Conservation (phyloP, 2,113 vertebrate species). For the Heliornis fulica region DNA sequence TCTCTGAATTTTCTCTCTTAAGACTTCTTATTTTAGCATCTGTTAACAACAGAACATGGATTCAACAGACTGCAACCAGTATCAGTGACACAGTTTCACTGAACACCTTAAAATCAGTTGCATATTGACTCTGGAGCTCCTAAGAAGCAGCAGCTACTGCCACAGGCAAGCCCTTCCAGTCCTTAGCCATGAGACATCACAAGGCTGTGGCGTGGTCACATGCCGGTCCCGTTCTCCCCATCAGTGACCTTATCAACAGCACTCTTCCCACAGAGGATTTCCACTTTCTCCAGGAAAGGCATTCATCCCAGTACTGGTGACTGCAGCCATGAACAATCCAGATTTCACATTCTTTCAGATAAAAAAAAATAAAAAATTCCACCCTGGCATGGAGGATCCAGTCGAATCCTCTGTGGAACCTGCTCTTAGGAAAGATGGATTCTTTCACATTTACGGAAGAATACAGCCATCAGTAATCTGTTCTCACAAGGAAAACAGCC, state of each 20-base stretch:
- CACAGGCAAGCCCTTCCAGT: background rate
- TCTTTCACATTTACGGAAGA: background rate
- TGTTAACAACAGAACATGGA: background rate
- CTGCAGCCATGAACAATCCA: background rate
- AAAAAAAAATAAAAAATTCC: background rate
- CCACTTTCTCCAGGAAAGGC: background rate
- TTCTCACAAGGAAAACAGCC: background rate
- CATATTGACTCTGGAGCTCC: background rate
- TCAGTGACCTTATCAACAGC: background rate
- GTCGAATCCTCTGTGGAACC: background rate
- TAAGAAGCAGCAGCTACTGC: background rate
- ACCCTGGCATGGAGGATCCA: background rate
- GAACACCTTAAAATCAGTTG: background rate
- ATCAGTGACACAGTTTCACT: background rate
- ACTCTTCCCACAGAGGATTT: background rate
- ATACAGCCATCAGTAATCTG: background rate
- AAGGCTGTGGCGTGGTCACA: accelerated
- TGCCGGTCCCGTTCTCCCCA: accelerated
- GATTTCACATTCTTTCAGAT: background rate
- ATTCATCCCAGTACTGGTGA: background rate
- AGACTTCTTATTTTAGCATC: background rate
- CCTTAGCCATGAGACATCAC: background rate
- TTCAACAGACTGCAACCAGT: background rate
- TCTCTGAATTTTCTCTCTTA: background rate
- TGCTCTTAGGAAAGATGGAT: background rate